Conservation (phyloP, 2,113 vertebrate genomes). For the Ctenomys sociabilis region DNA sequence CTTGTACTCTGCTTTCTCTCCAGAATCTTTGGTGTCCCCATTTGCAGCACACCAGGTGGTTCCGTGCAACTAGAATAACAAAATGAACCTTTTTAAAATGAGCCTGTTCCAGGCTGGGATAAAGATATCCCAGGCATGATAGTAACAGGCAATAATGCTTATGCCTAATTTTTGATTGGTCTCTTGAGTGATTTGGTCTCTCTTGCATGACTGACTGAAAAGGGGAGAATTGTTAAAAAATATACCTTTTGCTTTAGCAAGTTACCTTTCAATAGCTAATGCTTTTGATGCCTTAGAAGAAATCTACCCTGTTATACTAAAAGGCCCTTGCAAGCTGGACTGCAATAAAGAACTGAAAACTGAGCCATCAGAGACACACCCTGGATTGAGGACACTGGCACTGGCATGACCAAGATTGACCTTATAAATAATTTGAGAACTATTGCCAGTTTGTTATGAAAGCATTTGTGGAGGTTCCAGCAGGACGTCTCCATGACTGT, state of each 20-base stretch:
- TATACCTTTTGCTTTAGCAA: neutral
- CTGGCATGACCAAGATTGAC: neutral
- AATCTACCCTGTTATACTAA: neutral
- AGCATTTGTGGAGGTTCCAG: neutral
- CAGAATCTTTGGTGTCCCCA: neutral
- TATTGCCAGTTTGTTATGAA: neutral
- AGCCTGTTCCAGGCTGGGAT: neutral
- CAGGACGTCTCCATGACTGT: too few relatives aligned
- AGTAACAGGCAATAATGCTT: neutral
- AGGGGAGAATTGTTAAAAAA: neutral
- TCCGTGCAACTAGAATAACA: too few relatives aligned
- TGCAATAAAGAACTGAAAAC: neutral
- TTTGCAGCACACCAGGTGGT: neutral
- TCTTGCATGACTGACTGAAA: neutral
- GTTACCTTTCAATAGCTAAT: too few relatives aligned
- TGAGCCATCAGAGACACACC: neutral
- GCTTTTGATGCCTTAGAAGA: neutral
- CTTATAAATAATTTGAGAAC: neutral
- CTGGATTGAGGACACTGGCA: neutral
- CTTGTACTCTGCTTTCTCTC: neutral
- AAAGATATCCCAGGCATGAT: neutral
- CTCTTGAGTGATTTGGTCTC: neutral
- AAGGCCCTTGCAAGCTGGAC: neutral
- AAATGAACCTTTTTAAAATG: neutral
- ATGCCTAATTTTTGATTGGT: neutral